These are phyloP conservation scores for Megathymus violae DNA, from an alignment of 1,140 invertebrate genomes.

Conservation along the genomic window DNA sequence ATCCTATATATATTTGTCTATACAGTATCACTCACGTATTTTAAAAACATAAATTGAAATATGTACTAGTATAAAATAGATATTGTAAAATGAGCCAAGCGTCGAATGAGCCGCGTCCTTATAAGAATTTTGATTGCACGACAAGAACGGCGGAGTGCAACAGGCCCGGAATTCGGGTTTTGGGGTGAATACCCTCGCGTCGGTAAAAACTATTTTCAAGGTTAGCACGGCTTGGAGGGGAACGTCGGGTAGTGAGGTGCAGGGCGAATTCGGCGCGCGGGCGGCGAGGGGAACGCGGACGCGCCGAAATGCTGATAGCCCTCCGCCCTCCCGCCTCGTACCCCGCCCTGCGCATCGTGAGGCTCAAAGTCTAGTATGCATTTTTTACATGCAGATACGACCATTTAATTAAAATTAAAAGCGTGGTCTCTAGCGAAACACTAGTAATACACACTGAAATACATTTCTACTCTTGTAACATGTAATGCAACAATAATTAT, in stretches of 20 bases:
- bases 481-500: too few species aligned
- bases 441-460: slow-evolving; percentile 6
- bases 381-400: slow-evolving; percentile 34
- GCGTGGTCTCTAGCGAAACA: background rate
- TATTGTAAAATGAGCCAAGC: slow-evolving; percentile 33
- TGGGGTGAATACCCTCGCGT: slow-evolving; percentile 82
- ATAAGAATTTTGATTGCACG: slow-evolving; percentile 60
- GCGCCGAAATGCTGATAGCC: slow-evolving; percentile 82
- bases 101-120: slow-evolving; percentile 48
- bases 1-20: too few species aligned
- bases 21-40: too few species aligned
- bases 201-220: slow-evolving; percentile 83
- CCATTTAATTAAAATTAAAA: slow-evolving; percentile 5
- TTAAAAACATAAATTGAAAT: too few species aligned
- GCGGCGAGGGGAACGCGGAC: slow-evolving; percentile 56
- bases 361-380: slow-evolving; percentile 40
- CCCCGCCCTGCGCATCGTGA: slow-evolving; percentile 47
- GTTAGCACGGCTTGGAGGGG: slow-evolving; percentile 75
- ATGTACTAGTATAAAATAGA: background rate
- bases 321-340: slow-evolving; percentile 48
- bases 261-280: slow-evolving; percentile 52
- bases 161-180: slow-evolving; percentile 75
- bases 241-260: slow-evolving; percentile 68
- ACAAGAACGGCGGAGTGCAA: slow-evolving; percentile 64
- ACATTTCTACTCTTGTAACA: background rate